A percentile compares a stretch with the other conserved stretches of the same genome.
phyloP scores from a whole-genome alignment of 2,113 vertebrate genomes.

The Phainopepla nitens region DNA sequence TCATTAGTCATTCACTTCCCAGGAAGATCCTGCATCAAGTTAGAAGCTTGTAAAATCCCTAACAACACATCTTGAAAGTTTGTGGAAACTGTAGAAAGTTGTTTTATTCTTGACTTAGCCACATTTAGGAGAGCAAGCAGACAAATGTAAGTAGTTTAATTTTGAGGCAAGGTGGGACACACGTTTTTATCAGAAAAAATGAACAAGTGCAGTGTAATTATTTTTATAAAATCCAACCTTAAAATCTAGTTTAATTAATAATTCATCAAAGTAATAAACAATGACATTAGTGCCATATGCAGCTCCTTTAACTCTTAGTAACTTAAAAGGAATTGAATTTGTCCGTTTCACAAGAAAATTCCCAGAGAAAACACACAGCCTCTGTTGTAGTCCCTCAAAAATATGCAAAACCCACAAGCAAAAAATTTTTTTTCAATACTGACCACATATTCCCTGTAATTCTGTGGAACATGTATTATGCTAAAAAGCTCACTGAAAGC shows the following conservation, averaged over 20 bases:
- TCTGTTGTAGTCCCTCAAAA: neutral
- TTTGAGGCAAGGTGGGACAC: neutral
- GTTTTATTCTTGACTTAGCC: neutral
- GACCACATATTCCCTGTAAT: neutral
- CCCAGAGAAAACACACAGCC: neutral
- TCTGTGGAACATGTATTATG: neutral
- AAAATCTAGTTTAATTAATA: neutral
- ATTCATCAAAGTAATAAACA: neutral
- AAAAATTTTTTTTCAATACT: neutral
- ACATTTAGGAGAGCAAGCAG: neutral
- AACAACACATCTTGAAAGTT: neutral
- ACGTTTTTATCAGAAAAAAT: neutral
- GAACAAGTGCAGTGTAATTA: neutral
- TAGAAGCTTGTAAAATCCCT: neutral
- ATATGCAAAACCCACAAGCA: neutral
- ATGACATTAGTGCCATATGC: neutral
- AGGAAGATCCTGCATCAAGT: neutral
- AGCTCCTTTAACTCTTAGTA: neutral
- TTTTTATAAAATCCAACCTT: neutral
- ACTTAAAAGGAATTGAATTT: neutral
- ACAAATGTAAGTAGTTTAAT: neutral
- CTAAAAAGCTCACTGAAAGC: neutral
- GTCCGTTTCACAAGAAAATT: neutral
- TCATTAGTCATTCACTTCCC: neutral
- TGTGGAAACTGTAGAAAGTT: neutral